Evolutionary conservation across 2,797 vertebrate genomes (phyloP), one percentile per base, ranked within the genome.

Genomic region (Xenopus petersii): DNA sequence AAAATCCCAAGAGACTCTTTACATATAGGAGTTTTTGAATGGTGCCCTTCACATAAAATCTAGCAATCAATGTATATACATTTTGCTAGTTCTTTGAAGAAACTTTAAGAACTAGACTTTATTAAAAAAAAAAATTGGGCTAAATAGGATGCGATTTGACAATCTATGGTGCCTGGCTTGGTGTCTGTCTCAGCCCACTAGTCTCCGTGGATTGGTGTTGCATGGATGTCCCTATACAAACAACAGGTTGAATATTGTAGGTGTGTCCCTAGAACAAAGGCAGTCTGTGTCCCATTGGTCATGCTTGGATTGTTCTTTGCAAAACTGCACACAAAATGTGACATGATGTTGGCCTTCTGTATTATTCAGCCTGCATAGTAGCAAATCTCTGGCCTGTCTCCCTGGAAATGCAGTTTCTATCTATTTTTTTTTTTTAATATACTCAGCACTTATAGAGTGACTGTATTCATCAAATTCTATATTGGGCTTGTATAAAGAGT

Each of bases 211-310:
- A 81, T 89, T 92, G 89, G 91, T 91, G 89, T 88, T 89, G 89
- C 88, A 85, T 88, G 91, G 89, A 90, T 87, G 94, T 92, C 95
- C 95, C 94, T 93, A 92, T 94, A 94, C 95, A 94, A 92, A 95
- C 96, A 95, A 95, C 97, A 98, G 96, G 97, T 98, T 99, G 96
- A 89, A 95, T 94, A 98, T 98, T 97, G 96, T 97, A 96, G 93
- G 94, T 94, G 90, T 92, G 96, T 96, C 94, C 91, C 89, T 12
- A 81, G 88, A 88, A 98, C 97, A 99, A 98, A 92, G 91, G 93
- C 87, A 88, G 93, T 97, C 97, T 98, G 95, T 98, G 96, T 99
- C 94, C 94, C 94, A 95, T 98, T 98, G 92, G 94, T 94, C 94
- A 98, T 94, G 96, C 95, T 93, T 90, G 91, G 89, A 92, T 92